Evolutionary conservation across 2,113 vertebrate species (phyloP).

Genomic region (Cricetomys ansorgei): DNA sequence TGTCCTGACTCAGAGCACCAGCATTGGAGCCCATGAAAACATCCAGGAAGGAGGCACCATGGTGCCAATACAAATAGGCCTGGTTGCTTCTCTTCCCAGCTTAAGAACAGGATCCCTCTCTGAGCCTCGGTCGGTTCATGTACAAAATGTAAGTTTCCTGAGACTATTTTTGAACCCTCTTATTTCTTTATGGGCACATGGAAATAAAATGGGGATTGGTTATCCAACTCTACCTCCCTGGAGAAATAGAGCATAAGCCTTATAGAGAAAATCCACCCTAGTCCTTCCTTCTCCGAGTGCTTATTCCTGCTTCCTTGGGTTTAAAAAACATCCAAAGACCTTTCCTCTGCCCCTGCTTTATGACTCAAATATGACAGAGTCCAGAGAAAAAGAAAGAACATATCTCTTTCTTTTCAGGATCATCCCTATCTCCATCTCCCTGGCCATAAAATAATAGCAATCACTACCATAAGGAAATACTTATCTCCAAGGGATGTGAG

Average conservation of each 20-base stretch:
- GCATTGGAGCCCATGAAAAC: not conserved
- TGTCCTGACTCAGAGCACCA: not conserved
- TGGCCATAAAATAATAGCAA: constrained; percentile 48
- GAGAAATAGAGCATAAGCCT: not conserved
- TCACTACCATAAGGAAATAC: constrained; percentile 74
- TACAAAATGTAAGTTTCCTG: not conserved
- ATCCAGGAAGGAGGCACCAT: not conserved
- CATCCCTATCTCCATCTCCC: constrained; percentile 60
- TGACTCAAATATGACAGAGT: constrained; percentile 67
- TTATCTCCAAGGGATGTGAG: constrained; percentile 68
- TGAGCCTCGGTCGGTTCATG: not conserved
- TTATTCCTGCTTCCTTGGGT: not conserved
- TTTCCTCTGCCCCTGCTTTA: constrained; percentile 32
- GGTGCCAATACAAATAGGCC: too few species aligned
- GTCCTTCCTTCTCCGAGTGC: not conserved
- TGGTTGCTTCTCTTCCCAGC: too few species aligned
- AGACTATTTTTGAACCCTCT: constrained; percentile 13
- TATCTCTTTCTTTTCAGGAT: constrained; percentile 37
- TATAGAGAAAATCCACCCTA: not conserved
- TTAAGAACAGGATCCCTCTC: not conserved
- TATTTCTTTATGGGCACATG: not conserved
- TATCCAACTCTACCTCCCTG: not conserved
- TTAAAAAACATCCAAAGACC: constrained; percentile 17
- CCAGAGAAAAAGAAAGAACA: constrained; percentile 40
- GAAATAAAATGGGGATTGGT: not conserved